Percentiles rank a stretch among this genome's conserved stretches.
phyloP scores from a whole-genome alignment of 2,888 invertebrate genomes.

The Pediacus dermestoides region DNA sequence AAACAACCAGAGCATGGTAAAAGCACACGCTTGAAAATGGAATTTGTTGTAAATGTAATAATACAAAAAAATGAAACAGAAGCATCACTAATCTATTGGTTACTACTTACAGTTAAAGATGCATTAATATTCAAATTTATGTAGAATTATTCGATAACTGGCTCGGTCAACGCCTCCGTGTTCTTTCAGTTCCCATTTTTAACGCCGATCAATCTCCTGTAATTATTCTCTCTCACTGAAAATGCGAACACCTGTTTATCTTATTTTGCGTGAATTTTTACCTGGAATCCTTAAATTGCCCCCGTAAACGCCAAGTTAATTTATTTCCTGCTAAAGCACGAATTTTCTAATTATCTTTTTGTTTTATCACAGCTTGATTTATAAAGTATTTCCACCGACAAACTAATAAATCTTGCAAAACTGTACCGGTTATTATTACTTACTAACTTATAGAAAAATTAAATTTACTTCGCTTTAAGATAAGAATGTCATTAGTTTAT shows the following conservation, averaged over 20 bases:
- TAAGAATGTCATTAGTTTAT: no score
- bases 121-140: constrained; percentile 40
- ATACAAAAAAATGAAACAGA: constrained; percentile 19
- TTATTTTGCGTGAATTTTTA: background rate
- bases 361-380: no score
- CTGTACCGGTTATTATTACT: no score
- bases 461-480: no score
- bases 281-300: background rate
- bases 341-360: no score
- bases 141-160: constrained; percentile 38
- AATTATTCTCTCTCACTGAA: constrained; percentile 28
- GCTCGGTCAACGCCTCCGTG: constrained; percentile 37
- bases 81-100: constrained; percentile 32
- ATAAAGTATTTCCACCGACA: no score
- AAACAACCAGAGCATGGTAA: no score
- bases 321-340: no score
- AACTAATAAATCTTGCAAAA: no score
- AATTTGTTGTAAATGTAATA: no score
- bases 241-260: constrained; percentile 22
- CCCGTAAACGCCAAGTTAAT: background rate
- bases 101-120: constrained; percentile 26
- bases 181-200: constrained; percentile 32
- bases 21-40: no score
- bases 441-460: no score
- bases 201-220: constrained; percentile 36